Evolutionary conservation across 2,113 vertebrate species (phyloP), one percentile per base, ranked within the genome.

Genomic region (Ursus arctos): DNA sequence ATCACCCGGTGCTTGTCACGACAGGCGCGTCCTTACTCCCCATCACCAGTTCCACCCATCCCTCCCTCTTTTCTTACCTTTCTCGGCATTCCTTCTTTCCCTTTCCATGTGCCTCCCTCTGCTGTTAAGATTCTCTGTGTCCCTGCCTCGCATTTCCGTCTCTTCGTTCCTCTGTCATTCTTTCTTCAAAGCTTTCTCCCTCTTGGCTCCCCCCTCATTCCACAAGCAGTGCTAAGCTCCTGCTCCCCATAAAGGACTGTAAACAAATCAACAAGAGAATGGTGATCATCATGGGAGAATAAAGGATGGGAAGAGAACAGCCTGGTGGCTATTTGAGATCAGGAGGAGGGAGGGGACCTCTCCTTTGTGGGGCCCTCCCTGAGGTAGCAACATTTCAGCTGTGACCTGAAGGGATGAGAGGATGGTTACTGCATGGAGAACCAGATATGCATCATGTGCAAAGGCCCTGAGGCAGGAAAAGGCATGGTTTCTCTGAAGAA

Each of bases 21-120:
- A 76, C 0, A 0, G 24, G 7, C 16, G 43, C 26, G 1, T 2
- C 31, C 19, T 14, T 21, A 19, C 4, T 14, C 18, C 13, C 49
- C 51, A 0, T 12, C 76, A 53, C 76, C 22, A 0, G 0, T 2
- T 31, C 61, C 31, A 26, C 7, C 72, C 14, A 9, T 40, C 31
- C 49, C 76, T 43, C 49, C 49, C 24, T 51, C 36, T 26, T 6
- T 24, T 19, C 24, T 14, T 47, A 9, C 22, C 24, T 65, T 14
- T 5, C 77, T 15, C 67, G 33, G 10, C 19, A 0, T 33, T 26
- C 18, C 57, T 76, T 6, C 19, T 2, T 63, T 28, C 24, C 10
- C 0, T 43, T 36, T 77, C 72, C 22, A 0, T 1, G 3, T 2
- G 53, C 14, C 59, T 79, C 26, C 8, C 79, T 65, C 14, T 1